Evolutionary conservation across 2,113 vertebrate genomes (phyloP), one percentile per base, ranked within the genome.

Genomic region (Eulemur macaco): DNA sequence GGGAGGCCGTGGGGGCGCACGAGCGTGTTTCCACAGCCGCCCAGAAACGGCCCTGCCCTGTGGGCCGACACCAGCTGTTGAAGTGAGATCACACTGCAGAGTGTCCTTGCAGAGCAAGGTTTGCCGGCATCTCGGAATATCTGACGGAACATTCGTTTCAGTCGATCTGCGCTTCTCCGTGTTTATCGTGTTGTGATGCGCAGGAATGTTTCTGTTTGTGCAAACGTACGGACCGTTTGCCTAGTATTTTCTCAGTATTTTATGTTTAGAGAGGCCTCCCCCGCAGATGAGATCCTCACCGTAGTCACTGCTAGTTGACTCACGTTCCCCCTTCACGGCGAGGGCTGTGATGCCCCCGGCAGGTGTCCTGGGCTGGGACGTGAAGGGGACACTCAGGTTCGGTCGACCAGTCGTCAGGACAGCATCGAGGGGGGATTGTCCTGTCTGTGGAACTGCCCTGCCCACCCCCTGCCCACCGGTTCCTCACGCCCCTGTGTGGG

Each of bases 1-100:
- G 60, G 42, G 11, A 63, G 63, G 42, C 18, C 31, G 74, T 8
- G 31, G 37, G 37, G 37, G 18, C 8, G 3, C 60, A 2, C 0
- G 3, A 14, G 54, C 1, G 3, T 0, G 0, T 29, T 12, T 6
- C 6, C 15, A n/a, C 0, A 0, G 45, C 56, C 3, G 6, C 21
- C 60, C 12, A 0, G 5, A 13, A 69, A 27, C 9, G 34, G 71
- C 18, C 39, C 18, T 11, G 1, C 15, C 42, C 18, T 0, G 3
- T 1, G 4, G 31, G 60, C 1, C 1, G 0, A 12, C 45, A 6
- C 27, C 0, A 5, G 21, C 6, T 3, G 7, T 17, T 47, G 5
- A 8, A 37, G 42, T 12, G 45, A n/a, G 13, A 5, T 20, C 20
- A 0, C 0, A 2, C 3, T 4, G 29, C 6, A 1, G 1, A 60